Evolutionary conservation across 2,888 invertebrate genomes (phyloP), one percentile per base, ranked within the genome.

Genomic region (Parnassius smintheus): DNA sequence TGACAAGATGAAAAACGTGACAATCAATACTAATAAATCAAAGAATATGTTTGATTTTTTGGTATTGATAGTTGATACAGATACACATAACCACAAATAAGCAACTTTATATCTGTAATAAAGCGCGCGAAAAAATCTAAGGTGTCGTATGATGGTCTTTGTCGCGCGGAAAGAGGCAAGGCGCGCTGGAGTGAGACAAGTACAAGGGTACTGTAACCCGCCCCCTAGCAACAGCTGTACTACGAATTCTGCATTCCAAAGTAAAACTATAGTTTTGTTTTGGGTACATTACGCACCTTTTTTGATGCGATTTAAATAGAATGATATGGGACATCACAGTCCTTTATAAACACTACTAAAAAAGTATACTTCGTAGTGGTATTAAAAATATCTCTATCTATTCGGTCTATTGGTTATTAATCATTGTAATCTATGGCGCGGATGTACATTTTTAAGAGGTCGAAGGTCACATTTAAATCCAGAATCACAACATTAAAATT

Each of bases 191-290:
- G 59, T 50, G 68, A 67, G 70, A 68, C 59, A 44, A 18, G 44
- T 62, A 58, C 61, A 62, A 64, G 65, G 59, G 68, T 65, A 65
- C 58, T 55, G 62, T 60, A 60, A 60, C 53, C 64, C 64, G 64
- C 64, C 66, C 66, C 66, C 64, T 65, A 65, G 66, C 60, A 68
- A 66, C 62, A 68, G 65, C 64, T 66, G 60, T 65, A 65, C 64
- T 61, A 64, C 66, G 62, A 61, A 65, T 65, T 62, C 48, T 64
- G 62, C 62, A 64, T 68, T 61, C 62, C 61, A 46, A 57, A 61
- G 64, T 65, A 63, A 49, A 50, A 45, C 56, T 11, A 45, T 35
- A 51, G 18, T 35, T 35, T 35, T 22, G 41, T 18, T 55, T n/a
- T 48, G 8, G 18, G 22, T 53, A 25, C 9, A 4, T 46, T 46